Percentiles rank a stretch among this genome's conserved stretches.
Evolutionary conservation across 2,797 vertebrate species (phyloP).

Genomic region (Acrossocheilus fasciatus): DNA sequence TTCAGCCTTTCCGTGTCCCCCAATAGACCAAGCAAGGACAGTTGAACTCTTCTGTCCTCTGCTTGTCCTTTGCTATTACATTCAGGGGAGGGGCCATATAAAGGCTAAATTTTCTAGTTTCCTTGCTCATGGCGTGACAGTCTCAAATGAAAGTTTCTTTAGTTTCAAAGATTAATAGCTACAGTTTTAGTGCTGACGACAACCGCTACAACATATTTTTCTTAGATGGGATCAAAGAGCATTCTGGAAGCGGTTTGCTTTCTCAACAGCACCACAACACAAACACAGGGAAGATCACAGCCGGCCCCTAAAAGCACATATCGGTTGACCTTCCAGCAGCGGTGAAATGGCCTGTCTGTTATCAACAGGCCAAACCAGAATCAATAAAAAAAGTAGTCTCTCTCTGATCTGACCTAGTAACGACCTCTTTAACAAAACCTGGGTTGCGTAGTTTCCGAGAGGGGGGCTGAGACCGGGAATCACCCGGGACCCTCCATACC

Average conservation of each 20-base stretch:
- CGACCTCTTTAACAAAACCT: slow-evolving; percentile 80
- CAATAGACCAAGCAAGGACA: slow-evolving; percentile 69
- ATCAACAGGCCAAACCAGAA: slow-evolving; percentile 77
- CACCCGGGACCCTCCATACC: slow-evolving; percentile 65
- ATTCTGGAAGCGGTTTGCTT: slow-evolving; percentile 27
- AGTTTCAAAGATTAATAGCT: background rate
- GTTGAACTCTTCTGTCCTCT: slow-evolving; percentile 59
- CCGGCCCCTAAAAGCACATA: slow-evolving; percentile 59
- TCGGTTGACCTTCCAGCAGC: slow-evolving; percentile 68
- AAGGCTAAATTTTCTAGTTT: background rate
- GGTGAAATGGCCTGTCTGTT: slow-evolving; percentile 63
- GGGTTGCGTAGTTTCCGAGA: slow-evolving; percentile 61
- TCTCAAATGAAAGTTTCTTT: background rate
- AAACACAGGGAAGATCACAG: slow-evolving; percentile 47
- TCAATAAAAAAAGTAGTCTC: slow-evolving; percentile 76
- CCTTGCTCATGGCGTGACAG: background rate
- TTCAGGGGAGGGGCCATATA: background rate
- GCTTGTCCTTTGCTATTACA: background rate
- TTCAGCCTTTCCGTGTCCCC: slow-evolving; percentile 70
- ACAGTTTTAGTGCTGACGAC: background rate
- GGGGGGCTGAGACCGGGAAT: slow-evolving; percentile 53
- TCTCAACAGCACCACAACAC: slow-evolving; percentile 32
- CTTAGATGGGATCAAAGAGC: slow-evolving; percentile 15
- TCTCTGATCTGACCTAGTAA: slow-evolving; percentile 77
- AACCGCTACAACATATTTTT: background rate